Base-by-base conservation (phyloP, 2,888 invertebrate genomes). In the Gymnocheta viridis region DNA sequence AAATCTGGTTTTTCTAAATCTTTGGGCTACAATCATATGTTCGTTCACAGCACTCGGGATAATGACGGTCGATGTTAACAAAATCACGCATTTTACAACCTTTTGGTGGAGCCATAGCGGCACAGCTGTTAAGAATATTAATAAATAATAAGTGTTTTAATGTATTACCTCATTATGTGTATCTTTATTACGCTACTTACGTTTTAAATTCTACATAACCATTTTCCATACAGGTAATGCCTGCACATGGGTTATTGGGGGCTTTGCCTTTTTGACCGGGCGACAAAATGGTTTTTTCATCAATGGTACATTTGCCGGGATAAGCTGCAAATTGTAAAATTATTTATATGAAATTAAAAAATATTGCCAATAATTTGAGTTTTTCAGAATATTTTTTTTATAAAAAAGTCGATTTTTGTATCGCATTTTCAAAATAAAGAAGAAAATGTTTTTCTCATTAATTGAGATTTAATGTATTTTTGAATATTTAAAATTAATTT, bases 51-150 rank as follows among this genome's bases (percentile, higher is more conserved):
- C 90, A 90, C 0, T 70, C 87, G 4, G 90, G 90, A 80, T 70
- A 90, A 1, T 19, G 10, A 32, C 89, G 90, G 22, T 91, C 87
- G n/a, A 76, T 87, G 85, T 91, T 87, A 47, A 88, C 87, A 82
- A 91, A 90, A 69, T 90, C 89, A 24, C 90, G 91, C 82, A 78
- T 82, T 85, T 89, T 90, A 86, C 90, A 90, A 69, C 90, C 90
- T 82, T 87, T 88, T 22, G 89, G 91, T 64, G 89, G 89, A 6
- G 90, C 87, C 24, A 88, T 87, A 2, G 90, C 87, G 1, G 66
- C 4, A 73, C 90, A 90, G 10, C 87, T 87, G 44, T 27, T 9
- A 64, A 66, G 38, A 29, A 44, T 41, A 70, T 29, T 12, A 54
- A 38, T 22, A 51, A 22, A 19, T 19, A 7, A 17, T 47, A n/a